Percentiles rank a stretch among this genome's conserved stretches.
Evolutionary conservation across 2,888 invertebrate genomes (phyloP).

Genomic region (Nomada ferruginata): DNA sequence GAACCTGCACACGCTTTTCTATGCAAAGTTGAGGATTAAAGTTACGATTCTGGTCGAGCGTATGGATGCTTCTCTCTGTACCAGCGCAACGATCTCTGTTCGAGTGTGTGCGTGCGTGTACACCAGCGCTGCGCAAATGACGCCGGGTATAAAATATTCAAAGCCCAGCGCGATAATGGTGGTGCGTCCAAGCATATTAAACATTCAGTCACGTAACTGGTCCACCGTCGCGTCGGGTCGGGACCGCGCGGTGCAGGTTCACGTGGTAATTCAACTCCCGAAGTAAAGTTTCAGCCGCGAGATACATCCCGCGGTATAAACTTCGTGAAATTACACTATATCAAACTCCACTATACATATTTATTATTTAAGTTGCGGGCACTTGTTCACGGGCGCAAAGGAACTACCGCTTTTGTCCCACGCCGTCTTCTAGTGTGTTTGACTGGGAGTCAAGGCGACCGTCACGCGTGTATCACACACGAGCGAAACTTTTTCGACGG

Average conservation of each 20-base stretch:
- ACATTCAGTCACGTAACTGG: conserved; percentile 71
- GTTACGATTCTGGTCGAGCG: conserved; percentile 41
- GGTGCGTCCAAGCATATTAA: conserved; percentile 74
- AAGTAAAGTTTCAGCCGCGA: conserved; percentile 60
- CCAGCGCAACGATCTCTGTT: background rate
- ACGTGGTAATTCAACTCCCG: conserved; percentile 70
- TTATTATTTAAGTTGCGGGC: conserved; percentile 62
- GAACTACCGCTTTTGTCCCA: conserved; percentile 39
- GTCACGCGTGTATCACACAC: conserved; percentile 6
- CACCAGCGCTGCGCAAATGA: conserved; percentile 41
- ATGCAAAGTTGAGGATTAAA: conserved; percentile 66
- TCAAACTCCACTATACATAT: conserved; percentile 59
- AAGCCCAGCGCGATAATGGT: conserved; percentile 74
- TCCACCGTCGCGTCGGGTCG: conserved; percentile 43
- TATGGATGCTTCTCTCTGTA: conserved; percentile 9
- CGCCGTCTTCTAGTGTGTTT: conserved; percentile 25
- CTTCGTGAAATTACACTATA: conserved; percentile 66
- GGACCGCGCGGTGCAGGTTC: conserved; percentile 51
- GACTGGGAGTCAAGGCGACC: conserved; percentile 37
- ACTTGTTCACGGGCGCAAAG: conserved; percentile 39
- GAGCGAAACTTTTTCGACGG: background rate
- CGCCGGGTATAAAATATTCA: conserved; percentile 71
- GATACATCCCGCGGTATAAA: conserved; percentile 62
- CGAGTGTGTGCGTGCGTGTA: background rate
- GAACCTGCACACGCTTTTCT: conserved; percentile 29